Conservation (phyloP, 1,140 invertebrate genomes). For the Colletes gigas region DNA sequence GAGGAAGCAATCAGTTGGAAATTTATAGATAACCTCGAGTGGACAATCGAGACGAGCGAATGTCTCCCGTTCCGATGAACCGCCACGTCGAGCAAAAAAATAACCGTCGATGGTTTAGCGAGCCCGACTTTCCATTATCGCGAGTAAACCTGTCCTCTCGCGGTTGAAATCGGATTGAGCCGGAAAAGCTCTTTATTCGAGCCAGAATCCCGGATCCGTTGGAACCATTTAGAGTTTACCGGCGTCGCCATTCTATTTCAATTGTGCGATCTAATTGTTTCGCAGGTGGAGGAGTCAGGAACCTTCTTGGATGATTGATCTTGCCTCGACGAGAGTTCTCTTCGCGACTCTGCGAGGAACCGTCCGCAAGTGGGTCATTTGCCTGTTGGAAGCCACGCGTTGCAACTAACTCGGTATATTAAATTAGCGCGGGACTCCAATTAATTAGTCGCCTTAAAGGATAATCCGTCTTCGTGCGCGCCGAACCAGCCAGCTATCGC, state of each 20-base stretch:
- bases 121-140: conserved; percentile 11
- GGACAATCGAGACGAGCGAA: neutral
- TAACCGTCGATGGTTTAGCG: conserved; percentile 15
- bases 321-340: conserved; percentile 25
- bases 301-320: conserved; percentile 48
- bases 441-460: conserved; percentile 66
- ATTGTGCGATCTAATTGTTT: conserved; percentile 50
- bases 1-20: conserved; percentile 9
- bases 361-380: conserved; percentile 60
- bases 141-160: neutral
- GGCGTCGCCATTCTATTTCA: neutral
- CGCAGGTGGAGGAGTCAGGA: neutral
- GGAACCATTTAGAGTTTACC: conserved; percentile 11
- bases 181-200: neutral
- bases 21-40: conserved; percentile 24
- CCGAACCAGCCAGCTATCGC: neutral
- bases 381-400: conserved; percentile 21
- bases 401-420: conserved; percentile 55
- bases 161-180: neutral
- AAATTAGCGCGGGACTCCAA: conserved; percentile 61
- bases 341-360: conserved; percentile 24
- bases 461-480: conserved; percentile 52
- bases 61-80: neutral
- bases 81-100: neutral
- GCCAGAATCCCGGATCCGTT: neutral